Evolutionary conservation across 35 echinoderm and acorn worm species (phyloP).

Genomic region (Apostichopus japonicus): DNA sequence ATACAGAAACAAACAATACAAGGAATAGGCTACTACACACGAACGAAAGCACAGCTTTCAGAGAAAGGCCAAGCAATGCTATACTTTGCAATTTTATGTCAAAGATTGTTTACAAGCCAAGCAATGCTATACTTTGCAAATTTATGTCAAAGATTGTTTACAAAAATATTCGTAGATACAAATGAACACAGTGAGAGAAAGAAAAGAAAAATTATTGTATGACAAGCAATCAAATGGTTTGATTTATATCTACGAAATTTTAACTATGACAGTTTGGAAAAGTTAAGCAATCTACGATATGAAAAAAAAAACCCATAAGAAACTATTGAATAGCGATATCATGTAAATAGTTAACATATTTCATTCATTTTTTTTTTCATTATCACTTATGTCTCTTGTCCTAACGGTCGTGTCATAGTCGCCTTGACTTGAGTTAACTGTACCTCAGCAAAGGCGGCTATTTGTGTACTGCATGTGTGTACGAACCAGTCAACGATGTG

Average conservation of each 20-base stretch:
- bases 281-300: too few relatives aligned
- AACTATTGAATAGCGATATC: background rate
- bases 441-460: background rate
- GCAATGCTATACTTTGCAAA: background rate
- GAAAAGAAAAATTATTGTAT: background rate
- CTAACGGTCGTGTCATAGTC: background rate
- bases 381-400: background rate
- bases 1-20: background rate
- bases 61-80: background rate
- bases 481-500: background rate
- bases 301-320: too few relatives aligned
- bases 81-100: background rate
- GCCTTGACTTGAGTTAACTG: too few relatives aligned
- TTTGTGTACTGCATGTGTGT: background rate
- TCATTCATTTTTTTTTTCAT: background rate
- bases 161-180: background rate
- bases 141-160: background rate
- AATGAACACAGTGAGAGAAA: background rate
- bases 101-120: background rate
- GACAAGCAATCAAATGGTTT: too few relatives aligned
- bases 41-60: background rate
- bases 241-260: too few relatives aligned
- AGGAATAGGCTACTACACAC: background rate
- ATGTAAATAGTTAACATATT: constrained; percentile 5
- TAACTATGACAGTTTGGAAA: too few relatives aligned